phyloP scores from a whole-genome alignment of 2,797 vertebrate genomes.

The Anguilla obscura region DNA sequence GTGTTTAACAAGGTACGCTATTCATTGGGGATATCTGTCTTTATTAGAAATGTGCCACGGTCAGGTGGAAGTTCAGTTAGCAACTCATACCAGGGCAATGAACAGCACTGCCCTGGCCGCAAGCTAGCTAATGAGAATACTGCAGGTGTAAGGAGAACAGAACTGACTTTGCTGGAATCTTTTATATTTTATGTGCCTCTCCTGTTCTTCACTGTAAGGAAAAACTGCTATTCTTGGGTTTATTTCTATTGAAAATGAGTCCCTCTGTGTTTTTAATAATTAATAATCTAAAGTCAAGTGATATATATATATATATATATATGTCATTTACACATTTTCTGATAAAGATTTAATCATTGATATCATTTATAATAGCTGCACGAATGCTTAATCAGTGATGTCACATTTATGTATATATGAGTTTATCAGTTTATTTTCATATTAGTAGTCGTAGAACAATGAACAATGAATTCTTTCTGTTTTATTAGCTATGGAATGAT shows the following conservation, averaged over 20 bases:
- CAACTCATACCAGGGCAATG: not conserved
- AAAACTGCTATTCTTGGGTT: not conserved
- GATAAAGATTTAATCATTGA: not conserved
- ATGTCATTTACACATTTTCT: not conserved
- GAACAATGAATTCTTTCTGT: not conserved
- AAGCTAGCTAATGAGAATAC: not conserved
- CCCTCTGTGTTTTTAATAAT: not conserved
- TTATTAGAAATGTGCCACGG: not conserved
- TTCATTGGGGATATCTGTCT: not conserved
- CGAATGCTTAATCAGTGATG: not conserved
- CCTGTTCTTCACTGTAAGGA: not conserved
- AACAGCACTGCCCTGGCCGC: not conserved
- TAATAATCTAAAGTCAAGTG: not conserved
- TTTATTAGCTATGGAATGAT: not conserved
- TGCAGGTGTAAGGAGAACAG: not conserved
- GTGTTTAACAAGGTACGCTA: not conserved
- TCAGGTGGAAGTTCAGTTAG: not conserved
- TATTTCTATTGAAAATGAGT: not conserved
- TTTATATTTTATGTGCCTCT: not conserved
- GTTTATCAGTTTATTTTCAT: not conserved
- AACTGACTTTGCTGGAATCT: not conserved
- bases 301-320: not conserved
- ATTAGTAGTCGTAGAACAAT: not conserved
- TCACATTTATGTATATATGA: not conserved
- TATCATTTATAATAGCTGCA: not conserved